Percentiles rank a stretch among this genome's conserved stretches.
Evolutionary conservation across 2,888 invertebrate species (phyloP).

Genomic region (Tetrapedia diversipes): DNA sequence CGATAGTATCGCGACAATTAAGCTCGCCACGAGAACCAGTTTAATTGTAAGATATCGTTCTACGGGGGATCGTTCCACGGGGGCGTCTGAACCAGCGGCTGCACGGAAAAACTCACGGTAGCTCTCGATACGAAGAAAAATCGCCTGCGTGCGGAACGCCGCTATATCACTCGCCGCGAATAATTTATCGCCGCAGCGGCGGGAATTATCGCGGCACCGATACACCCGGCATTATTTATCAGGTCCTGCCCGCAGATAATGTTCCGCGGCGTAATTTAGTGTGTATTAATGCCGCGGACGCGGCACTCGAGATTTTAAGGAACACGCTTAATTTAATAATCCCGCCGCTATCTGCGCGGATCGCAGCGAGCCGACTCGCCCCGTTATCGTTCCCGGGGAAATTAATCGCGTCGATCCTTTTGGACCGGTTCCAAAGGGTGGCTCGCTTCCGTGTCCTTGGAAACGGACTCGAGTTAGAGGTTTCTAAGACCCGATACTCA

Average conservation of each 20-base stretch:
- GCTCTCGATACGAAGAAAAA: slow-evolving; percentile 45
- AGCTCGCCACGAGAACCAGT: slow-evolving; percentile 35
- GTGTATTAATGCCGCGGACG: slow-evolving; percentile 62
- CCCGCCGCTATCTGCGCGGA: slow-evolving; percentile 37
- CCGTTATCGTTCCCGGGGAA: slow-evolving; percentile 43
- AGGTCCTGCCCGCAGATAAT: slow-evolving; percentile 59
- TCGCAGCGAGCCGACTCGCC: slow-evolving; percentile 12
- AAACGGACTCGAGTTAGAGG: no score
- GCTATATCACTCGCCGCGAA: slow-evolving; percentile 60
- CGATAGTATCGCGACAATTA: slow-evolving; percentile 47
- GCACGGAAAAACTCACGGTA: slow-evolving; percentile 26
- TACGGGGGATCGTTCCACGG: background rate
- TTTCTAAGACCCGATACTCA: no score
- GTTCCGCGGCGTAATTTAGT: slow-evolving; percentile 66
- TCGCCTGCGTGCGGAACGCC: slow-evolving; percentile 63
- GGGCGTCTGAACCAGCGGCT: background rate
- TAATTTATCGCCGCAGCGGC: slow-evolving; percentile 64
- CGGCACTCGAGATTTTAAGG: slow-evolving; percentile 49
- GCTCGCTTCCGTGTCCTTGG: slow-evolving; percentile 25
- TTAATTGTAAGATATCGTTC: slow-evolving; percentile 52
- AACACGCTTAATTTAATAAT: slow-evolving; percentile 70
- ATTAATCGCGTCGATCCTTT: slow-evolving; percentile 49
- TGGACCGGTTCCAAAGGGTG: slow-evolving; percentile 6
- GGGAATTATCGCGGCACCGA: slow-evolving; percentile 66
- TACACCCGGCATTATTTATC: slow-evolving; percentile 68